Evolutionary conservation across 2,113 vertebrate genomes (phyloP).

Genomic region (Hippotragus niger): DNA sequence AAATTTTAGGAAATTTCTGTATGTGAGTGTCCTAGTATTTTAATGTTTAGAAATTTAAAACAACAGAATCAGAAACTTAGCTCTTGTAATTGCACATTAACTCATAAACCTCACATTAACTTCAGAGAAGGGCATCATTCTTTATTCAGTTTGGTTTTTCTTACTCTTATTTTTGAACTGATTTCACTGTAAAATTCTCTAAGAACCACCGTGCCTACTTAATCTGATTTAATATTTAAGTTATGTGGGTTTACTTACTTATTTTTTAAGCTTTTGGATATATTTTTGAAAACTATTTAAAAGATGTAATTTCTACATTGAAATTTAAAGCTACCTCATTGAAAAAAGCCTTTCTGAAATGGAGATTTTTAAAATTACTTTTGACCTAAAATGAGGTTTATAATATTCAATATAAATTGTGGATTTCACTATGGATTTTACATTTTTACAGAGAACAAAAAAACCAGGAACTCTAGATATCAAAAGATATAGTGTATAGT

Average conservation of each 20-base stretch:
- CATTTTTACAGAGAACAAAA: not conserved
- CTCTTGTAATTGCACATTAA: not conserved
- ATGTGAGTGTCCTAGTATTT: not conserved
- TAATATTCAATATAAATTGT: not conserved
- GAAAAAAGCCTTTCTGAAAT: slow-evolving; percentile 8
- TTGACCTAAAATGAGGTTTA: not conserved
- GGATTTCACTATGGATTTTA: not conserved
- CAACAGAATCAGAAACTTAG: not conserved
- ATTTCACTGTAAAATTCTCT: slow-evolving; percentile 43
- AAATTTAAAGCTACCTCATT: not conserved
- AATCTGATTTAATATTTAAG: not conserved
- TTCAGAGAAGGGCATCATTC: not conserved
- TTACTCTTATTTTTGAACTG: slow-evolving; percentile 10
- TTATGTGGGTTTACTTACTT: not conserved
- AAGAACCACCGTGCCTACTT: not conserved
- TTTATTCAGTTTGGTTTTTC: slow-evolving; percentile 32
- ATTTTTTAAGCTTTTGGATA: slow-evolving; percentile 30
- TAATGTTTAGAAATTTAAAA: not conserved
- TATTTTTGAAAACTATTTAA: slow-evolving; percentile 15
- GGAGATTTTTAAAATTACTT: not conserved
- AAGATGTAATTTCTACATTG: not conserved
- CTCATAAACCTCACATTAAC: not conserved
- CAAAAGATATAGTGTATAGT: not conserved
- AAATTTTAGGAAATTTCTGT: not conserved
- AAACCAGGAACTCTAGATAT: not conserved